A percentile compares a stretch with the other conserved stretches of the same genome.
Conservation (phyloP, 2,113 vertebrate genomes). For the Paradisaea rubra region DNA sequence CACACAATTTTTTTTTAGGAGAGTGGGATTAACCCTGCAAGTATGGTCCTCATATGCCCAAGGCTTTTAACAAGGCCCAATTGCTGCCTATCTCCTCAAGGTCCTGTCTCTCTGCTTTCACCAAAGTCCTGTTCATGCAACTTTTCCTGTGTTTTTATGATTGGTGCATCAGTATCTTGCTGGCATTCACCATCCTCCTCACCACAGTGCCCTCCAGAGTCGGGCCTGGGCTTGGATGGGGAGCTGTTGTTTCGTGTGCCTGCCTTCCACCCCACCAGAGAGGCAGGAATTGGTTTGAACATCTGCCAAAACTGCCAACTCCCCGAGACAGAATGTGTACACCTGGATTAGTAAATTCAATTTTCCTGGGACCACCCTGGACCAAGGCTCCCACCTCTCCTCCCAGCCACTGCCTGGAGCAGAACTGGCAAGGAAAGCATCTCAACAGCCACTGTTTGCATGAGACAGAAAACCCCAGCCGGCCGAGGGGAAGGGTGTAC, state of each 20-base stretch:
- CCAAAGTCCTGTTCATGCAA: not conserved
- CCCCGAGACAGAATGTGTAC: not conserved
- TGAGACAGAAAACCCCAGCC: accelerated
- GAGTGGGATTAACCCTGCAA: not conserved
- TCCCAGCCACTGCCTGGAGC: not conserved
- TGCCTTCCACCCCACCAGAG: not conserved
- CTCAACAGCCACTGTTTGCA: not conserved
- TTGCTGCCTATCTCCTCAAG: not conserved
- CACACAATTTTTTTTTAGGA: not conserved
- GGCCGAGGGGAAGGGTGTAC: accelerated
- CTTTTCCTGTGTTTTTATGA: not conserved
- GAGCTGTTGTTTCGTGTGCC: not conserved
- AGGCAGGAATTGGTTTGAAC: not conserved
- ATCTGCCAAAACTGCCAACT: not conserved
- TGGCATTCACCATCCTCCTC: not conserved
- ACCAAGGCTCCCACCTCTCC: not conserved
- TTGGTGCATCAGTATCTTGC: not conserved
- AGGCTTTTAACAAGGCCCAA: not conserved
- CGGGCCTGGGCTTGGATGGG: not conserved
- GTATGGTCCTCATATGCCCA: not conserved
- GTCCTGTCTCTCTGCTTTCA: not conserved
- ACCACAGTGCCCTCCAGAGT: not conserved
- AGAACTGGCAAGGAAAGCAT: not conserved
- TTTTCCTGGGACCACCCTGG: not conserved
- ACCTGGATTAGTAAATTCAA: not conserved